Conservation (phyloP, 1,140 invertebrate species). For the Caenorhabditis inopinata region DNA sequence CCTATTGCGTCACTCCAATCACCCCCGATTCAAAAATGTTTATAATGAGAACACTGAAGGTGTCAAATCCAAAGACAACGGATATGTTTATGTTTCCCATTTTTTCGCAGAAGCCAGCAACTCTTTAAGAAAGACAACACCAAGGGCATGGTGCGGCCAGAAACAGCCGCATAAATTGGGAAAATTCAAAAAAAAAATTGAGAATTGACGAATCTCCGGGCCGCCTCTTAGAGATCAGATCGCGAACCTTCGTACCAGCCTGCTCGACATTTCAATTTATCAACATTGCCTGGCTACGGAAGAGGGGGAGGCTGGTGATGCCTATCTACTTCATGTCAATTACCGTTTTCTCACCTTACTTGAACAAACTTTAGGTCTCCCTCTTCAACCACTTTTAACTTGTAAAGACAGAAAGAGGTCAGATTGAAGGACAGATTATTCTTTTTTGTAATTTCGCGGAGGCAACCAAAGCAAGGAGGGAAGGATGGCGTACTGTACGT, state of each 20-base stretch:
- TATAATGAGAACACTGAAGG: not conserved
- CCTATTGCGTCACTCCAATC: no score
- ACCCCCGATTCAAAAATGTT: not conserved
- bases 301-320: not conserved
- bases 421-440: conserved; percentile 7
- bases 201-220: no score
- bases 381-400: not conserved
- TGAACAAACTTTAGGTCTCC: conserved; percentile 9
- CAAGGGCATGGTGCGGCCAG: not conserved
- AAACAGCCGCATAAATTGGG: not conserved
- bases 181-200: no score
- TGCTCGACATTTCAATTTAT: conserved; percentile 24
- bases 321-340: not conserved
- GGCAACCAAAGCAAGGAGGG: no score
- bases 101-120: not conserved
- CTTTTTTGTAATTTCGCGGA: not conserved
- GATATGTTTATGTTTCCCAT: not conserved
- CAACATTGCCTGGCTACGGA: no score
- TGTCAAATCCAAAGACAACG: not conserved
- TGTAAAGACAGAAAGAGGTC: conserved; percentile 12
- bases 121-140: not conserved
- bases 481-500: no score
- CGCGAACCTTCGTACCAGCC: not conserved
- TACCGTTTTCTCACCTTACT: conserved; percentile 28
- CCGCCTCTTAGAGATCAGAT: not conserved